Evolutionary conservation across 30 jellyfish, hydroid and myxozoan species (phyloP), one percentile per base, ranked within the genome.

Genomic region (Chrysaora quinquecirrha): DNA sequence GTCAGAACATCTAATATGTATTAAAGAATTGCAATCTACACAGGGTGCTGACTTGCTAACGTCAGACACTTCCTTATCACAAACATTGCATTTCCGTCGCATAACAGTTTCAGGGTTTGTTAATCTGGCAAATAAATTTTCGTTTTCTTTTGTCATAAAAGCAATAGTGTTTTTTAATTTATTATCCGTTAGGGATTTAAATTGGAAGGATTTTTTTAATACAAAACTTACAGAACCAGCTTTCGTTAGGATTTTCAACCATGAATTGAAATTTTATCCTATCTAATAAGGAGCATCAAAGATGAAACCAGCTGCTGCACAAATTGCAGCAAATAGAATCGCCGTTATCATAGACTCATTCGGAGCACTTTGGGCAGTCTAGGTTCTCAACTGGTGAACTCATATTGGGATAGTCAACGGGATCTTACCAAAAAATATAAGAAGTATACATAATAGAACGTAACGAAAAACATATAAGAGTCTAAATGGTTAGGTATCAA

Each of bases 21-120:
- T 52, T 52, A 52, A 52, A 52, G 68, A 52, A 52, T 52, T 52
- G 68, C 68, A 52, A 52, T 52, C 68, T 52, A 52, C 29, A 52
- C 68, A 52, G 68, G 68, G 68, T 52, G 68, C 68, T 25, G 68
- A 52, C 68, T 52, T 52, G 68, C 68, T 19, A 52, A 52, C 68
- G 68, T 52, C 68, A 52, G 27, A 52, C 68, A 52, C 68, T 52
- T 52, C 19, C 68, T 52, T 52, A 52, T 52, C 68, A 52, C 68
- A 52, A 52, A 52, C 68, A 52, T 10, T 52, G 68, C 68, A 52
- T 52, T 63, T 30, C 75, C 49, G 16, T 16, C 20, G 75, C 49
- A 63, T 63, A 48, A 48, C 68, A 52, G 68, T 52, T 52, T 52
- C 68, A 52, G 68, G 68, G 68, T 52, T 9, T 52, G 68, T 52